These are phyloP conservation scores for Galerucella calmariensis DNA, from an alignment of 2,888 invertebrate genomes.

Conservation along the genomic window DNA sequence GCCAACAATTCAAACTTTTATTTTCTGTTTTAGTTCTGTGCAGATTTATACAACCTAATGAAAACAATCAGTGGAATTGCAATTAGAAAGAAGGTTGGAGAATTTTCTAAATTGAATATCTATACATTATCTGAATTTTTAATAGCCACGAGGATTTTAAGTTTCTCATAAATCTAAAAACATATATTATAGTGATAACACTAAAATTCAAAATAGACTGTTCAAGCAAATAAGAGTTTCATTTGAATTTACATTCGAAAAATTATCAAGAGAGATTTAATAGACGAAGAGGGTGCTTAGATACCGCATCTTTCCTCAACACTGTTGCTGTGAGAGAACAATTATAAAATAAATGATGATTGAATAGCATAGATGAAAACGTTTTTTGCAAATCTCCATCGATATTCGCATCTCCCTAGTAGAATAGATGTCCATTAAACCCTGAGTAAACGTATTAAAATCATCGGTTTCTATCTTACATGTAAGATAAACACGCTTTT, in stretches of 20 bases:
- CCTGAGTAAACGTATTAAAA: too few species aligned
- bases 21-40: slow-evolving; percentile 71
- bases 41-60: slow-evolving; percentile 71
- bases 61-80: slow-evolving; percentile 73
- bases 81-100: slow-evolving; percentile 69
- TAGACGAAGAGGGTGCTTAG: too few species aligned
- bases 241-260: background rate
- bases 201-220: background rate
- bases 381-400: too few species aligned
- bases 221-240: background rate
- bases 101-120: slow-evolving; percentile 70
- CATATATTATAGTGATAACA: background rate
- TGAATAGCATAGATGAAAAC: too few species aligned
- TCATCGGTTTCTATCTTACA: too few species aligned
- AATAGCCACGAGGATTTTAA: slow-evolving; percentile 71
- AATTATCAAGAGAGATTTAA: too few species aligned
- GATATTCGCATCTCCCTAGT: too few species aligned
- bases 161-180: slow-evolving; percentile 68
- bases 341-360: too few species aligned
- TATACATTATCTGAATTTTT: slow-evolving; percentile 72
- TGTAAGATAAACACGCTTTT: too few species aligned
- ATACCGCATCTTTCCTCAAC: too few species aligned
- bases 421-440: too few species aligned
- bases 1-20: background rate
- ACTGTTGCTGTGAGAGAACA: too few species aligned